A percentile compares a stretch with the other conserved stretches of the same genome.
Evolutionary conservation across 2,113 vertebrate genomes (phyloP).

Genomic region (Poecile atricapillus): DNA sequence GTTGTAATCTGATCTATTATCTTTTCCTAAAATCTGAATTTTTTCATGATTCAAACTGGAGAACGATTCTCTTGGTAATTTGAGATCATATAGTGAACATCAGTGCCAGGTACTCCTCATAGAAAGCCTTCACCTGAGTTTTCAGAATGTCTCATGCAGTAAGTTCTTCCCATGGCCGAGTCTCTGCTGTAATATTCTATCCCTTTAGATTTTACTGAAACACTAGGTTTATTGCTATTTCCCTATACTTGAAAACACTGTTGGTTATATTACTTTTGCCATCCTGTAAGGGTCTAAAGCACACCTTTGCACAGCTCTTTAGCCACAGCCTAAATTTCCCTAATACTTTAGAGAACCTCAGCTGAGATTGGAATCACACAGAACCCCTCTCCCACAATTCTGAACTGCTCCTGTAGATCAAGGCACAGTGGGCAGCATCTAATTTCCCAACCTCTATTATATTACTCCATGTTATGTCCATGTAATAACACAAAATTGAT

Average conservation of each 20-base stretch:
- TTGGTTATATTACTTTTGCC: not conserved
- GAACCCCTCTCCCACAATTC: not conserved
- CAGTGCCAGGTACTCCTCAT: not conserved
- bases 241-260: not conserved
- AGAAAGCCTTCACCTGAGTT: not conserved
- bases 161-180: not conserved
- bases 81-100: fast-evolving
- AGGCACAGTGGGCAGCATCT: not conserved
- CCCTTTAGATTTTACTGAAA: not conserved
- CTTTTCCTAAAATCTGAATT: not conserved
- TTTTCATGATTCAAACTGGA: not conserved
- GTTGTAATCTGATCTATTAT: not conserved
- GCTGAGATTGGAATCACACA: not conserved
- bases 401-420: not conserved
- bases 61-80: not conserved
- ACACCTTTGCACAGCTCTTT: not conserved
- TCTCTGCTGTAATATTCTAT: not conserved
- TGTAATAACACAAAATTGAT: not conserved
- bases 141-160: not conserved
- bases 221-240: not conserved
- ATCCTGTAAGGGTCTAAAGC: not conserved
- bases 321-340: not conserved
- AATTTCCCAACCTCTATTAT: not conserved
- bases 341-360: not conserved
- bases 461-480: not conserved